Conservation (phyloP, 2,113 vertebrate species). For the Telmatochromis sp. region DNA sequence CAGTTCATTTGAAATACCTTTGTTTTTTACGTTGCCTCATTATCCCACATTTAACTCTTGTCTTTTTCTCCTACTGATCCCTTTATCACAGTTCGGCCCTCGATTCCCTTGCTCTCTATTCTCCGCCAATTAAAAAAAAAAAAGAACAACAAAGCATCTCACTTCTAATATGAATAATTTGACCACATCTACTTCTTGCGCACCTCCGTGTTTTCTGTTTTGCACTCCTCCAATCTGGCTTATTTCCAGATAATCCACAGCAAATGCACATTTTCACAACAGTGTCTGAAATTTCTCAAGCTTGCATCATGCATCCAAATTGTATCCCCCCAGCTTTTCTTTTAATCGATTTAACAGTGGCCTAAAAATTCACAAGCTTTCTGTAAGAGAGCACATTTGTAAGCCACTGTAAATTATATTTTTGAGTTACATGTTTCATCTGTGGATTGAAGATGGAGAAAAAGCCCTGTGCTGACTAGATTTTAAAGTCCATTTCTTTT, state of each 20-base stretch:
- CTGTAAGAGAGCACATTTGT: background rate
- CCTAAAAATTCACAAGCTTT: background rate
- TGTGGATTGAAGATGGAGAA: background rate
- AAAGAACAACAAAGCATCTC: background rate
- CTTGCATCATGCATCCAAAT: slow-evolving; percentile 4
- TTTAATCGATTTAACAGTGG: background rate
- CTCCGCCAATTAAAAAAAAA: background rate
- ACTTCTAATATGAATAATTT: background rate
- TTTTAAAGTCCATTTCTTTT: background rate
- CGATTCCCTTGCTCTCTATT: background rate
- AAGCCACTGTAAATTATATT: background rate
- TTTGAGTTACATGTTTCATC: background rate
- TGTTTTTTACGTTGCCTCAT: background rate
- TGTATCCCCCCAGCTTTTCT: background rate
- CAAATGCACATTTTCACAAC: background rate
- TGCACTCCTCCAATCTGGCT: rapidly evolving
- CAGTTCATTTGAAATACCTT: background rate
- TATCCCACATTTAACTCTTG: background rate
- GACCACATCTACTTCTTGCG: background rate
- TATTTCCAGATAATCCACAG: background rate
- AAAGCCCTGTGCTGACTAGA: background rate
- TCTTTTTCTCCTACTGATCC: background rate
- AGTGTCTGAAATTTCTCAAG: background rate
- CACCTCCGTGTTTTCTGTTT: background rate
- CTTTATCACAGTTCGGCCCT: background rate